Evolutionary conservation across 2,113 vertebrate genomes (phyloP).

Genomic region (Lamprotornis superbus): DNA sequence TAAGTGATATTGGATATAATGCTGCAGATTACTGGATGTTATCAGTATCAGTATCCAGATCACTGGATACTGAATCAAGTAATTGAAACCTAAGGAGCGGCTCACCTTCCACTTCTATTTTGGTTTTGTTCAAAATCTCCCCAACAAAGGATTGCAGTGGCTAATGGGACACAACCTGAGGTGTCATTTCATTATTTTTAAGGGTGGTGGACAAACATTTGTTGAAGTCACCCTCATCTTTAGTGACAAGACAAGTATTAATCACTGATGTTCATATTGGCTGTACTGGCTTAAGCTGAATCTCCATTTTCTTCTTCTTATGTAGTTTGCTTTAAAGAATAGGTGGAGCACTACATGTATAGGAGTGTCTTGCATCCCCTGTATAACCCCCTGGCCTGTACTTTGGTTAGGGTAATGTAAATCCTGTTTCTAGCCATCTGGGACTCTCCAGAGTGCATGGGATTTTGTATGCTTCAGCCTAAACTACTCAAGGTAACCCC

Average conservation of each 20-base stretch:
- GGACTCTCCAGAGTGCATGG: background rate
- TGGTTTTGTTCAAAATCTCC: background rate
- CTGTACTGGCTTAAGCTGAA: background rate
- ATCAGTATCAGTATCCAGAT: too few relatives aligned
- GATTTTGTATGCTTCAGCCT: background rate
- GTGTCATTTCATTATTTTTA: background rate
- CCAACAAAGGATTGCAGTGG: background rate
- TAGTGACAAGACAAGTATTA: background rate
- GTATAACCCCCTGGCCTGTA: background rate
- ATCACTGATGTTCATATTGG: background rate
- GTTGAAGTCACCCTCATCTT: background rate
- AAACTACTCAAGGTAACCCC: background rate
- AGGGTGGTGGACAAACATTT: background rate
- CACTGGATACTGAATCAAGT: background rate
- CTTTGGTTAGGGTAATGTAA: background rate
- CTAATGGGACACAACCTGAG: background rate
- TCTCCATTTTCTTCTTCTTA: background rate
- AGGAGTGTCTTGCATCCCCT: background rate
- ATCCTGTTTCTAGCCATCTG: background rate
- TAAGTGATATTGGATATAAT: background rate
- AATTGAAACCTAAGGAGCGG: background rate
- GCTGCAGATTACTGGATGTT: background rate
- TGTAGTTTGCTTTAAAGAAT: background rate
- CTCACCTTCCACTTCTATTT: background rate
- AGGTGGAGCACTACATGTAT: background rate